phyloP scores from a whole-genome alignment of 2,888 invertebrate genomes.

The Parnassius glacialis region DNA sequence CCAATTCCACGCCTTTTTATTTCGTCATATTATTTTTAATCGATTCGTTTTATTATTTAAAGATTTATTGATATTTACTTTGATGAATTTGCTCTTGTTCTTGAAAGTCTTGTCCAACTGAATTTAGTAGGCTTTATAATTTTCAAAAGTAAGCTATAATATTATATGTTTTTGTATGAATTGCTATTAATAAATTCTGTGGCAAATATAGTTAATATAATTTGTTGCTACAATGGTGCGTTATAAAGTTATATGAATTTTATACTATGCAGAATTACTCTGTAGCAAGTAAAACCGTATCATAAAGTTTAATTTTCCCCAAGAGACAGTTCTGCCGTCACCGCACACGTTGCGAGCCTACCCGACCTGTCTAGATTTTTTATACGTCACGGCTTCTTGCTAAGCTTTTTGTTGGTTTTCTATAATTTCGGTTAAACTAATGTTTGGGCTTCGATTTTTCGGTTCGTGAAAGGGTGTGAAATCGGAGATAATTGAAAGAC shows the following conservation, averaged over 20 bases:
- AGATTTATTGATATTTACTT: slow-evolving; percentile 25
- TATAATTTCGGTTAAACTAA: slow-evolving; percentile 79
- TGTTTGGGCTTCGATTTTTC: slow-evolving; percentile 80
- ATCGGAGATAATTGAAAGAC: slow-evolving; percentile 76
- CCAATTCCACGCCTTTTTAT: slow-evolving; percentile 28
- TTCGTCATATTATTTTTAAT: slow-evolving; percentile 27
- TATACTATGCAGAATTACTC: slow-evolving; percentile 3
- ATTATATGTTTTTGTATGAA: too few relatives aligned
- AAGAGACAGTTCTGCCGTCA: slow-evolving; percentile 37
- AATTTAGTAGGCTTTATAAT: too few relatives aligned
- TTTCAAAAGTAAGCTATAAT: too few relatives aligned
- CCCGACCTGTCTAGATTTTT: slow-evolving; percentile 48
- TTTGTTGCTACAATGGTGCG: too few relatives aligned
- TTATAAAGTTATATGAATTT: background rate
- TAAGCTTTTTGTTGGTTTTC: slow-evolving; percentile 70
- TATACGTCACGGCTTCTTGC: slow-evolving; percentile 54
- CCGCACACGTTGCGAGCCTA: slow-evolving; percentile 44
- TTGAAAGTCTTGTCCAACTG: too few relatives aligned
- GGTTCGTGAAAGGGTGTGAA: slow-evolving; percentile 81
- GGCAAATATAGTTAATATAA: too few relatives aligned
- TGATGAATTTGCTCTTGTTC: background rate
- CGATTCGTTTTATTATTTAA: slow-evolving; percentile 27
- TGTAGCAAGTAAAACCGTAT: slow-evolving; percentile 6
- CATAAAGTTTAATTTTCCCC: slow-evolving; percentile 20
- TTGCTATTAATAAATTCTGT: too few relatives aligned